phyloP scores from a whole-genome alignment of 2,888 invertebrate genomes.

The Sinotaia quadrata region DNA sequence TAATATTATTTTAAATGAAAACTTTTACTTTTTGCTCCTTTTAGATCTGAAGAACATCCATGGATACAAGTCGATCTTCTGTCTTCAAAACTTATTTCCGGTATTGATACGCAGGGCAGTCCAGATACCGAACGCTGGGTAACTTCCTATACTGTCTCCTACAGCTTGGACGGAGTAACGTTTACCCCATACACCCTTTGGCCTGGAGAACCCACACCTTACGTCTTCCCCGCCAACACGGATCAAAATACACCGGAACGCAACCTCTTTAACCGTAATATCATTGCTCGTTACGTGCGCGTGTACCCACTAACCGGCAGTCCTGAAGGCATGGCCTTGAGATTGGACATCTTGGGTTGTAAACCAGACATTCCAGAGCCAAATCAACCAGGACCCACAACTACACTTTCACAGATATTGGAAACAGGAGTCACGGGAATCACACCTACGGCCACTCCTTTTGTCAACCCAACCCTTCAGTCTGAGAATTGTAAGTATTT shows the following conservation, averaged over 20 bases:
- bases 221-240: conserved; percentile 74
- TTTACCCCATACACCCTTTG: conserved; percentile 51
- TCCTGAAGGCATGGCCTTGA: conserved; percentile 47
- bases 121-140: conserved; percentile 50
- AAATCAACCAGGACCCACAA: too few relatives aligned
- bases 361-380: neutral
- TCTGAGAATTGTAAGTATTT: too few relatives aligned
- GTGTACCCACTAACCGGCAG: conserved; percentile 71
- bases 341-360: neutral
- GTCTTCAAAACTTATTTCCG: conserved; percentile 45
- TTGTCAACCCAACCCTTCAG: too few relatives aligned
- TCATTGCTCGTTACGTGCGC: conserved; percentile 53
- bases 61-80: conserved; percentile 59
- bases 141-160: conserved; percentile 46
- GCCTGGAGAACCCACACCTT: conserved; percentile 11
- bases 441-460: too few relatives aligned
- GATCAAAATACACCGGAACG: conserved; percentile 42
- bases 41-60: conserved; percentile 41
- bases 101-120: conserved; percentile 55
- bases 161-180: conserved; percentile 47
- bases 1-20: too few relatives aligned
- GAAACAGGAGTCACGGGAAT: too few relatives aligned
- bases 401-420: too few relatives aligned
- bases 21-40: too few relatives aligned
- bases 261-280: conserved; percentile 33